Evolutionary conservation across 2,797 vertebrate genomes (phyloP).

Genomic region (Microcaecilia unicolor): DNA sequence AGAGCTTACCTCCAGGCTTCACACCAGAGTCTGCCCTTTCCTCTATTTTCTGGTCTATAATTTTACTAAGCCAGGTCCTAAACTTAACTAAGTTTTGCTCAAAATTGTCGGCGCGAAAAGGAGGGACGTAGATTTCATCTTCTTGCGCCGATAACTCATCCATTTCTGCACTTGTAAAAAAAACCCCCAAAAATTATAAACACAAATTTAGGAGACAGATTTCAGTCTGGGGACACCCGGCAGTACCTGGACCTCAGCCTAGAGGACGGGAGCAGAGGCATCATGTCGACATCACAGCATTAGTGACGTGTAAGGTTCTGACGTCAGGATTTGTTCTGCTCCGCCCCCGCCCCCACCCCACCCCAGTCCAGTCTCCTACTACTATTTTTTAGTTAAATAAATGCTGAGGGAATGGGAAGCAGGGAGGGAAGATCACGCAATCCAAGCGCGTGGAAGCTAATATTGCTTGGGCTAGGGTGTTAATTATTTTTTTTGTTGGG

Average conservation of each 20-base stretch:
- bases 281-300: no score
- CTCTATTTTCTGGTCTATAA: conserved; percentile 31
- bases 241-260: no score
- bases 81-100: conserved; percentile 29
- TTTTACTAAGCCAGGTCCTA: conserved; percentile 31
- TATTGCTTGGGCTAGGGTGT: no score
- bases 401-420: not conserved
- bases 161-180: not conserved
- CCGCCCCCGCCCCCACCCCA: no score
- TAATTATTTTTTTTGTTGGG: no score
- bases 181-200: no score
- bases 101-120: conserved; percentile 24
- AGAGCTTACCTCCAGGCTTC: conserved; percentile 42
- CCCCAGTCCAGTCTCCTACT: not conserved
- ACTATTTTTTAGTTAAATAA: not conserved
- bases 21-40: conserved; percentile 26
- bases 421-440: no score
- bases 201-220: not conserved
- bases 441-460: no score
- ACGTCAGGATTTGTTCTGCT: no score
- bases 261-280: no score
- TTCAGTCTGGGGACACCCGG: not conserved
- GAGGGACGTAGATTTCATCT: not conserved
- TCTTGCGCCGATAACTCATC: not conserved
- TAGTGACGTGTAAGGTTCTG: no score